Conservation (phyloP, 2,888 invertebrate genomes). For the Atethmia centrago region DNA sequence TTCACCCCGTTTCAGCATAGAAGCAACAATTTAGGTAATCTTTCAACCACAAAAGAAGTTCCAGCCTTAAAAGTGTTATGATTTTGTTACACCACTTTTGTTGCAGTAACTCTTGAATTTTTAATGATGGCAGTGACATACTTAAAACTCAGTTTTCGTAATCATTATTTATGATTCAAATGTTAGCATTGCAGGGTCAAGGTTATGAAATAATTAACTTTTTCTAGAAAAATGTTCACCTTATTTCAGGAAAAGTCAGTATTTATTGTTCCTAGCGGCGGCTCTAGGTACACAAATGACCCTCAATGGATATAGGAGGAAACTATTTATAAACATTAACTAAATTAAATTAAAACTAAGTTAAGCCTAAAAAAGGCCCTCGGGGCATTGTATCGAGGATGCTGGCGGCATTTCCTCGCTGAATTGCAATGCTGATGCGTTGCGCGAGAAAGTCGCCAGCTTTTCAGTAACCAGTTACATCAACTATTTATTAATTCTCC, state of each 20-base stretch:
- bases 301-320: not conserved
- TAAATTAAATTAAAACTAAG: too few relatives aligned
- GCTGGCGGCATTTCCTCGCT: too few relatives aligned
- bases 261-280: not conserved
- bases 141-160: constrained; percentile 21
- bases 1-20: not conserved
- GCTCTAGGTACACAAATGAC: too few relatives aligned
- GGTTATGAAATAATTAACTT: not conserved
- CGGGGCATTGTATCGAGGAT: too few relatives aligned
- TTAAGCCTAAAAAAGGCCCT: too few relatives aligned
- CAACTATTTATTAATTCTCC: not conserved
- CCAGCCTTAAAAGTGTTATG: not conserved
- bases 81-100: not conserved
- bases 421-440: too few relatives aligned
- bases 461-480: too few relatives aligned
- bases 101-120: not conserved
- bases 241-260: too few relatives aligned
- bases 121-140: constrained; percentile 26
- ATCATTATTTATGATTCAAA: constrained; percentile 17
- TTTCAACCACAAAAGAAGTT: not conserved
- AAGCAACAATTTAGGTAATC: not conserved
- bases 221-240: not conserved
- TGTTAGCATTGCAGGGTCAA: constrained; percentile 2
- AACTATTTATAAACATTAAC: too few relatives aligned
- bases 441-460: too few relatives aligned